These are phyloP conservation scores for Acanthopagrus latus DNA, from an alignment of 2,797 vertebrate genomes.

Conservation along the genomic window DNA sequence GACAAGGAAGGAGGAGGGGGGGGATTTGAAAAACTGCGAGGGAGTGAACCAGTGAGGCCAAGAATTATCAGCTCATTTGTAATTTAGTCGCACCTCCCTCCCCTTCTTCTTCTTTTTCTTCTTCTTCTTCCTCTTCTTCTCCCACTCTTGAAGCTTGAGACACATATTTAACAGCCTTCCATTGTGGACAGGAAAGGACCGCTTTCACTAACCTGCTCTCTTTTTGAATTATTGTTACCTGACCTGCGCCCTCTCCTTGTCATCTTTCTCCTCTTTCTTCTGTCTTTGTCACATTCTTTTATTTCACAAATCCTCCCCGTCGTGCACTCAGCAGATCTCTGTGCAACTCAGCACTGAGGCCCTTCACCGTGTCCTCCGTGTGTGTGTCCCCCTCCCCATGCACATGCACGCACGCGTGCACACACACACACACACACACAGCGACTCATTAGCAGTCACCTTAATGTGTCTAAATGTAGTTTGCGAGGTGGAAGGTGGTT, in stretches of 20 bases:
- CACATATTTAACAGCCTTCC: slow-evolving; percentile 61
- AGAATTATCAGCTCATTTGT: slow-evolving; percentile 77
- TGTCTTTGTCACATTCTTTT: slow-evolving; percentile 61
- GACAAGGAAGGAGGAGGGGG: slow-evolving; percentile 30
- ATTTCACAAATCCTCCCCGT: slow-evolving; percentile 59
- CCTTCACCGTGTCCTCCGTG: slow-evolving; percentile 67
- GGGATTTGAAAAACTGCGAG: slow-evolving; percentile 55
- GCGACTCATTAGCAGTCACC: slow-evolving; percentile 84
- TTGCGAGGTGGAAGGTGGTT: slow-evolving; percentile 80
- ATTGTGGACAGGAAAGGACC: slow-evolving; percentile 49
- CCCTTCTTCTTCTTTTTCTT: slow-evolving; percentile 3
- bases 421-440: slow-evolving; percentile 3
- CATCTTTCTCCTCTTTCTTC: slow-evolving; percentile 62
- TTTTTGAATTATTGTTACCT: slow-evolving; percentile 58
- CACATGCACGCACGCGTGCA: not conserved
- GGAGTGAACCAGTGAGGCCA: slow-evolving; percentile 66
- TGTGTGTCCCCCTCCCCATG: not conserved
- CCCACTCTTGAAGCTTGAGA: slow-evolving; percentile 48
- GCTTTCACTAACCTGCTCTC: slow-evolving; percentile 48
- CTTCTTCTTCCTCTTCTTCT: slow-evolving; percentile 20
- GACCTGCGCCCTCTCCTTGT: slow-evolving; percentile 54
- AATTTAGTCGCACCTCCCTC: slow-evolving; percentile 66
- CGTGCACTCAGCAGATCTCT: slow-evolving; percentile 68
- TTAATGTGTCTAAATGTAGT: slow-evolving; percentile 84
- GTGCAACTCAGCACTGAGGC: slow-evolving; percentile 58